phyloP scores from a whole-genome alignment of 2,797 vertebrate genomes.

The Acanthornis magna region DNA sequence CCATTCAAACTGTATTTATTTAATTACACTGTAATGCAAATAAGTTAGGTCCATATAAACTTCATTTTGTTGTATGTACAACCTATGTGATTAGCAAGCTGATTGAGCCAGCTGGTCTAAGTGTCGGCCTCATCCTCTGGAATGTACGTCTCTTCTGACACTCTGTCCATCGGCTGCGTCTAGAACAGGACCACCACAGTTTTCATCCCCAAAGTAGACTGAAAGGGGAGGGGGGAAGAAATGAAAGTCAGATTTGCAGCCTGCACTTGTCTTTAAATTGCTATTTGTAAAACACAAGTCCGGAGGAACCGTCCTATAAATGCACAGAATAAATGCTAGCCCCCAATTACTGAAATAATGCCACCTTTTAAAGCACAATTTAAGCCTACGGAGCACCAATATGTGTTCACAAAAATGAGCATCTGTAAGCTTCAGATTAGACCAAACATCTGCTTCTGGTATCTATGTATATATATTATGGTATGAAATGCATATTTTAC shows the following conservation, averaged over 20 bases:
- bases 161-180: constrained; percentile 43
- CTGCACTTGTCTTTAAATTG: neutral
- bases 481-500: neutral
- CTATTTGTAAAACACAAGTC: neutral
- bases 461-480: neutral
- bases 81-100: constrained; percentile 38
- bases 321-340: neutral
- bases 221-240: constrained; percentile 61
- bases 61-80: constrained; percentile 50
- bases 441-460: neutral
- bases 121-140: constrained; percentile 44
- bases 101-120: constrained; percentile 28
- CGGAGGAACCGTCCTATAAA: neutral
- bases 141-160: constrained; percentile 59
- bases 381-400: neutral
- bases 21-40: constrained; percentile 60
- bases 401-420: neutral
- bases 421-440: neutral
- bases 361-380: neutral
- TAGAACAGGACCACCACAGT: constrained; percentile 57
- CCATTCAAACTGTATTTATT: constrained; percentile 77
- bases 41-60: constrained; percentile 67
- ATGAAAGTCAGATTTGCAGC: constrained; percentile 25
- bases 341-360: neutral
- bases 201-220: constrained; percentile 82